phyloP scores from a whole-genome alignment of 2,888 invertebrate genomes.

The Nomada hirtipes region DNA sequence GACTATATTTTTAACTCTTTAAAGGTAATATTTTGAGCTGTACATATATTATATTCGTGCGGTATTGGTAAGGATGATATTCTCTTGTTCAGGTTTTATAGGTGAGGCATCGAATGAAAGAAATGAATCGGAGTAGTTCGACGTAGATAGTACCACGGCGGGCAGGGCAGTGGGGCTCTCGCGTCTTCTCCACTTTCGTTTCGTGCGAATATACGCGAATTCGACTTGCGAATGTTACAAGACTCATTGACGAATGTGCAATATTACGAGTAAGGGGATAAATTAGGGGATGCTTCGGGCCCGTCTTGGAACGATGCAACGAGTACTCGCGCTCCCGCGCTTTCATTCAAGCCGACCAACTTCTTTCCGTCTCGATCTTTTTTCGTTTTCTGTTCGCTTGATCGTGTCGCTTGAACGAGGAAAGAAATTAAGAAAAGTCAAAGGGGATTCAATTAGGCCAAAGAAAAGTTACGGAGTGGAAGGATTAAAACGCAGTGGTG shows the following conservation, averaged over 20 bases:
- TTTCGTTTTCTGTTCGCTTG: constrained; percentile 31
- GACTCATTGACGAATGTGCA: constrained; percentile 76
- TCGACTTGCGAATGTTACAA: constrained; percentile 7
- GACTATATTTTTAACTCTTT: constrained; percentile 84
- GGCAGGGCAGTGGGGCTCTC: constrained; percentile 69
- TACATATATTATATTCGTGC: constrained; percentile 81
- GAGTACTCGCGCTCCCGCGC: not conserved
- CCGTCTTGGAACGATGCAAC: not conserved
- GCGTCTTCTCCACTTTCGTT: constrained; percentile 31
- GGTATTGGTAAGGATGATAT: constrained; percentile 80
- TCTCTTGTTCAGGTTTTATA: constrained; percentile 80
- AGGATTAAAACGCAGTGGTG: not conserved
- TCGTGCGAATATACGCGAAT: constrained; percentile 16
- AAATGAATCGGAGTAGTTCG: constrained; percentile 55
- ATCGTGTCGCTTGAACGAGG: constrained; percentile 29
- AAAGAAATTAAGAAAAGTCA: not conserved
- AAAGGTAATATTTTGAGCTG: constrained; percentile 83
- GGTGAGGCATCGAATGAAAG: constrained; percentile 36
- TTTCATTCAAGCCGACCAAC: constrained; percentile 14
- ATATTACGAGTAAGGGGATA: constrained; percentile 71
- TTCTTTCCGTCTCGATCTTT: constrained; percentile 31
- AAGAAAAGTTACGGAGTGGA: constrained; percentile 38
- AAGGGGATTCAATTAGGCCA: constrained; percentile 52
- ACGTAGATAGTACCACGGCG: constrained; percentile 62
- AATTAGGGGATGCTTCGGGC: constrained; percentile 28